Base-by-base conservation (phyloP, 2,113 vertebrate species). In the Oreochromis spilurus region DNA sequence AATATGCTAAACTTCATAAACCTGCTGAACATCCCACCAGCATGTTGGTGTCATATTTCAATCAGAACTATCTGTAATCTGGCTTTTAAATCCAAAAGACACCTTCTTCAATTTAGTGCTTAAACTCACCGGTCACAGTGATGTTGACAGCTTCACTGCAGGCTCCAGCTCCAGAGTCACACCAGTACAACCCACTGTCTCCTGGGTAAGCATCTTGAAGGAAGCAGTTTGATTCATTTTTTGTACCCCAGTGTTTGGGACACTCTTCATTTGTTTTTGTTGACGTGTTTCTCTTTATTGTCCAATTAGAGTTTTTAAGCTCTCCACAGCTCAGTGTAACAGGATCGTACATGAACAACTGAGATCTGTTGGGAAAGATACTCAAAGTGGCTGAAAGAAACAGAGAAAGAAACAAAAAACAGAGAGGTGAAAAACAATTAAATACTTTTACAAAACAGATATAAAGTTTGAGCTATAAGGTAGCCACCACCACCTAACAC, bases 141-240 rank as follows among this genome's bases (percentile, higher is more conserved):
- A 86, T 52, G 79, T 58, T 81, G 19, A 82, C 53, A 5, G 9
- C 7, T 6, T 52, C 24, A 26, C 79, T 86, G 52, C 79, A 70
- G 0, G 17, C 1, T 75, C 53, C 84, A 29, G n/a, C 53, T 82
- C 19, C 84, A 60, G 2, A 82, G 45, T 82, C 79, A 86, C 84
- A 86, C 84, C 84, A 86, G 65, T 86, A 86, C 45, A 75, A 9
- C 9, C 84, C 84, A 29, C 62, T 38, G 31, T 86, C 84, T 9
- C 1, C 1, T 4, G 34, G 13, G 36, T 82, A 86, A 19, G 72
- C 38, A 6, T 38, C 7, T 2, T 38, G 14, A 2, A 86, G 4
- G 9, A 11, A 10, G 40, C 84, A 82, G 7, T 43, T 11, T 4
- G 62, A 83, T 19, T 24, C 60, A n/a, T 55, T 83, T 72, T 52